Conservation (phyloP, 1,140 invertebrate genomes). For the Penaeus japonicus region DNA sequence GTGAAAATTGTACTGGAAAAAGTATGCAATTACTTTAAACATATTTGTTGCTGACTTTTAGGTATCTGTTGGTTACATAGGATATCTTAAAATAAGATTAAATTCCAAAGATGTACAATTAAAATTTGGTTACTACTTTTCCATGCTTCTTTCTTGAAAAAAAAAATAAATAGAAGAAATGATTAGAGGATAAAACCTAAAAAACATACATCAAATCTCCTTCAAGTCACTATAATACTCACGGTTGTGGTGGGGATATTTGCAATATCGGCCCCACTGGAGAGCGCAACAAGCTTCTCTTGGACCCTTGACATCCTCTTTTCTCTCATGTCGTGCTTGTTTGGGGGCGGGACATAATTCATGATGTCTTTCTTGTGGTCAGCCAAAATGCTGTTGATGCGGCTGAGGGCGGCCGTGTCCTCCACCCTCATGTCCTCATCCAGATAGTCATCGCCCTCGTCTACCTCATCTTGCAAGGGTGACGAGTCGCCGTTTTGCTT, state of each 20-base stretch:
- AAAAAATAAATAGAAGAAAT: too few species aligned
- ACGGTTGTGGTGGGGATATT: slow-evolving; percentile 51
- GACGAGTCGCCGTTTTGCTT: slow-evolving; percentile 66
- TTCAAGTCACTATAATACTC: slow-evolving; percentile 20
- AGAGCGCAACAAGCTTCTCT: slow-evolving; percentile 60
- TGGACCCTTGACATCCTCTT: slow-evolving; percentile 61
- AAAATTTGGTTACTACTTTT: too few species aligned
- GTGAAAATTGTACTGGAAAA: too few species aligned
- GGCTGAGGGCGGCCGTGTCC: slow-evolving; percentile 76
- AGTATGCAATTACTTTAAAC: too few species aligned
- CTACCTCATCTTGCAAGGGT: slow-evolving; percentile 71
- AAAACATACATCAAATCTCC: neutral
- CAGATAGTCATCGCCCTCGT: slow-evolving; percentile 74
- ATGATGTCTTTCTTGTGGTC: slow-evolving; percentile 85
- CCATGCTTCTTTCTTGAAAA: too few species aligned
- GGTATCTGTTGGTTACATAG: too few species aligned
- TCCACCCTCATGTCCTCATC: slow-evolving; percentile 80
- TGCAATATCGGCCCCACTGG: slow-evolving; percentile 59
- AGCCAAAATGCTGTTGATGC: slow-evolving; percentile 79
- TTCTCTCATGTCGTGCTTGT: slow-evolving; percentile 55
- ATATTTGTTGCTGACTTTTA: too few species aligned
- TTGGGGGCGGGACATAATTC: slow-evolving; percentile 65
- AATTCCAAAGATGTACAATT: too few species aligned
- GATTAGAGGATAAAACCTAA: neutral
- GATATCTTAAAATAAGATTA: too few species aligned